A percentile compares a stretch with the other conserved stretches of the same genome.
Conservation (phyloP, 2,113 vertebrate genomes). For the Brachionichthys hirsutus region DNA sequence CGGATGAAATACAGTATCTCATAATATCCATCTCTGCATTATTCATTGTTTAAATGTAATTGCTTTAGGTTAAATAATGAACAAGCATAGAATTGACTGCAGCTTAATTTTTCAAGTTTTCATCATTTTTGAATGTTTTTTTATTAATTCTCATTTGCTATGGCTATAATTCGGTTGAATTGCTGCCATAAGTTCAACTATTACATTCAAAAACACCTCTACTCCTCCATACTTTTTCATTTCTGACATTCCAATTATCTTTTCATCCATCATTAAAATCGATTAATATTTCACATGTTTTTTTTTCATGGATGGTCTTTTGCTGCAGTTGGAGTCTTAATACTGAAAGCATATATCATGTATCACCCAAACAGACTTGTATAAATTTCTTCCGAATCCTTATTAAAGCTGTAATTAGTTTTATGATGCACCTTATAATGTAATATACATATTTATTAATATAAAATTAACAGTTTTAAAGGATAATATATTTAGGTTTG, state of each 20-base stretch:
- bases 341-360: constrained; percentile 38
- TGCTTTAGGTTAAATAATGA: constrained; percentile 49
- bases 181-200: constrained; percentile 47
- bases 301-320: constrained; percentile 58
- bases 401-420: constrained; percentile 13
- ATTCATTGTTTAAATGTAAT: constrained; percentile 45
- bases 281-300: constrained; percentile 68
- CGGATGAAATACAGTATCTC: constrained; percentile 33
- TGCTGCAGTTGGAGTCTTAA: constrained; percentile 22
- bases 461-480: background rate
- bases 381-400: constrained; percentile 9
- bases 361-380: constrained; percentile 35
- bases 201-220: constrained; percentile 57
- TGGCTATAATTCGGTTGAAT: constrained; percentile 54
- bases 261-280: constrained; percentile 69
- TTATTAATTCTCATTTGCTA: constrained; percentile 53
- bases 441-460: constrained; percentile 5
- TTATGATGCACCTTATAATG: constrained; percentile 22
- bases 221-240: constrained; percentile 56
- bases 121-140: constrained; percentile 31
- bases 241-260: constrained; percentile 72
- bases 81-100: constrained; percentile 32
- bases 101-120: constrained; percentile 45
- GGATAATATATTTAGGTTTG: background rate
- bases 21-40: constrained; percentile 32